Percentiles rank a stretch among this genome's conserved stretches.
These are phyloP conservation scores for Spheniscus mendiculus DNA, from an alignment of 2,113 vertebrate species.

Conservation along the genomic window DNA sequence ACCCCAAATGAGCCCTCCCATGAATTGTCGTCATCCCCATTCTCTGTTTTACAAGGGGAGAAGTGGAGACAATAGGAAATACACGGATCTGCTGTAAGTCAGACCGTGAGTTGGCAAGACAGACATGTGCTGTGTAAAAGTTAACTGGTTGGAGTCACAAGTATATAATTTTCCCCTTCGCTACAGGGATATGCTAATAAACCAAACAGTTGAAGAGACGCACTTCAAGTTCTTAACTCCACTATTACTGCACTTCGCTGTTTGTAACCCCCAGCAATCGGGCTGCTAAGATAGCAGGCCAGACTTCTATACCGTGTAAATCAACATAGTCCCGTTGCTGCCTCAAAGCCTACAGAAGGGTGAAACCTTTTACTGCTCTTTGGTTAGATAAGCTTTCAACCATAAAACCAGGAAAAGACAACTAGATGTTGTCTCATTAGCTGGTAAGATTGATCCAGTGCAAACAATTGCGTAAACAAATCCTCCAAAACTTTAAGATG, in stretches of 20 bases:
- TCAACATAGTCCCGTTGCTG: background rate
- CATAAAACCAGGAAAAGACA: background rate
- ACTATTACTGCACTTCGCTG: background rate
- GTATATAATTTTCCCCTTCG: background rate
- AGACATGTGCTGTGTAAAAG: background rate
- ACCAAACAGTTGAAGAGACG: background rate
- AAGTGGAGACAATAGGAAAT: background rate
- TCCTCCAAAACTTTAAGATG: background rate
- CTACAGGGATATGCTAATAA: background rate
- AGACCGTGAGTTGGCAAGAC: accelerated
- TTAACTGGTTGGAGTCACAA: background rate
- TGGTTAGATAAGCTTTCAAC: background rate
- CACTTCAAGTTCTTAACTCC: background rate
- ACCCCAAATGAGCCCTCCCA: background rate
- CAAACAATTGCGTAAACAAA: background rate
- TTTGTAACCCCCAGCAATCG: background rate
- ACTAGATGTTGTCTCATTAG: background rate
- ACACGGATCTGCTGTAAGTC: background rate
- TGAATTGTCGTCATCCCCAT: background rate
- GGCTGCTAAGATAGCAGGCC: background rate
- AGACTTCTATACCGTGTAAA: background rate
- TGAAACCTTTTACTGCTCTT: background rate
- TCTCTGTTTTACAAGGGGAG: background rate
- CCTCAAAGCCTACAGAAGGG: background rate
- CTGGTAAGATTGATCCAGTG: background rate